Base-by-base conservation (phyloP, 2,888 invertebrate species). In the Microplitis manilae region DNA sequence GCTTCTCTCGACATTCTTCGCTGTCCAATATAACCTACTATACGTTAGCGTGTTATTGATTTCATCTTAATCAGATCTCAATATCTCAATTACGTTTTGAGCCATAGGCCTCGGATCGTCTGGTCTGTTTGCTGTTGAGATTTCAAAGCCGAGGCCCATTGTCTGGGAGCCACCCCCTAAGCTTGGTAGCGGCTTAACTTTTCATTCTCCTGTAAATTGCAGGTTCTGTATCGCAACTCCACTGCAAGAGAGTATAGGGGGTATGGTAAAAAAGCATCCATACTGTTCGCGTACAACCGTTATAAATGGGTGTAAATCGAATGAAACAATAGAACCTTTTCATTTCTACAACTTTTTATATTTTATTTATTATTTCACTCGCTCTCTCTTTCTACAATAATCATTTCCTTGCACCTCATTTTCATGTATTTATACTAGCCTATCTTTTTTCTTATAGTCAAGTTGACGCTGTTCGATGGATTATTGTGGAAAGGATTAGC, bases 161-260 rank as follows among this genome's bases (percentile, higher is more conserved):
- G 86, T 88, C 88, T 88, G 88, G 81, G 81, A 84, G 87, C 87
- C 87, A 87, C 88, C 87, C 74, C 88, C 85, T 86, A 86, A 88
- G 86, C 86, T 84, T 82, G 80, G 85, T 86, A 82, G 83, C 84
- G 84, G 88, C 89, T 89, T 89, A 89, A 89, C 89, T 89, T 89
- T 89, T 88, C 88, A 89, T 89, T 89, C 89, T 88, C 88, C 86
- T 87, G 87, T 85, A 89, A 89, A 89, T 88, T 88, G 89, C 89
- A 86, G 79, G 78, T 86, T 77, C 77, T 81, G 79, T 81, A 79
- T 71, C 74, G 74, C 71, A 85, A 85, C 82, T 65, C 15, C 82
- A 82, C 83, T 78, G 64, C 81, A 64, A 84, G 83, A 82, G 83
- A 84, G 78, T 50, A 50, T 50, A 50, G 79, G 80, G 76, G 60